phyloP scores from a whole-genome alignment of 2,888 invertebrate genomes.

The Troides oblongomaculatus region DNA sequence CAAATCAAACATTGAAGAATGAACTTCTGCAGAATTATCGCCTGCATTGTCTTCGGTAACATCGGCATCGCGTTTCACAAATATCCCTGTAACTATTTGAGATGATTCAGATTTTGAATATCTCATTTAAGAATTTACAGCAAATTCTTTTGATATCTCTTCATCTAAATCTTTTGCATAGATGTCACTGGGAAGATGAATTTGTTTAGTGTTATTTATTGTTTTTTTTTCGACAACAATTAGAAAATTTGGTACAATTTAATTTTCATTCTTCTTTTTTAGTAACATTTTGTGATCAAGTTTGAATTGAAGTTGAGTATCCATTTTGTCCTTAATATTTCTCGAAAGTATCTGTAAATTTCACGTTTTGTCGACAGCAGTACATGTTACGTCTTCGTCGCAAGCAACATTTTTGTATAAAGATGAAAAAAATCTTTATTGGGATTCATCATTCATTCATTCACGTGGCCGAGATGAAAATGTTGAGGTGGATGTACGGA shows the following conservation, averaged over 20 bases:
- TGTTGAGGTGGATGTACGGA: too few relatives aligned
- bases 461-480: too few relatives aligned
- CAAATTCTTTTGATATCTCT: too few relatives aligned
- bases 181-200: too few relatives aligned
- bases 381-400: neutral
- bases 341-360: neutral
- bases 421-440: neutral
- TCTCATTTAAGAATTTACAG: too few relatives aligned
- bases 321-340: neutral
- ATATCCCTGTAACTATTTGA: too few relatives aligned
- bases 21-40: conserved; percentile 56
- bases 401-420: neutral
- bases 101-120: too few relatives aligned
- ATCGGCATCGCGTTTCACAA: too few relatives aligned
- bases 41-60: conserved; percentile 39
- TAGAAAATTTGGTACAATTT: neutral
- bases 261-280: neutral
- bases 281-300: neutral
- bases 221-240: neutral
- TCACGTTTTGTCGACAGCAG: neutral
- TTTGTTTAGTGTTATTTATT: neutral
- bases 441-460: too few relatives aligned
- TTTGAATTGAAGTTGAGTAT: neutral
- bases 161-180: too few relatives aligned
- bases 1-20: conserved; percentile 78